Conservation (phyloP, 2,888 invertebrate genomes). For the Tetrapedia diversipes region DNA sequence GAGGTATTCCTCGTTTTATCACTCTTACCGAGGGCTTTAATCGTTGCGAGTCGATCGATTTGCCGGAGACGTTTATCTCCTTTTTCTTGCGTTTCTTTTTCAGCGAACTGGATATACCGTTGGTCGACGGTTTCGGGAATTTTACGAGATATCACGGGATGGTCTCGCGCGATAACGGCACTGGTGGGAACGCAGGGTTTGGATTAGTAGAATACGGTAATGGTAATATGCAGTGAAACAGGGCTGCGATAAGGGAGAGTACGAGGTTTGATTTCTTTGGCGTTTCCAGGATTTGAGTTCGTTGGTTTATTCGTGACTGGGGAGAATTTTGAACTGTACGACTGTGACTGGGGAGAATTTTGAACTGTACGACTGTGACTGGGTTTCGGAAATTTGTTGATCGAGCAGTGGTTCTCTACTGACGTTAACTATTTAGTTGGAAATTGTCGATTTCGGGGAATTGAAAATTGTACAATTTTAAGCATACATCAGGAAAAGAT, state of each 20-base stretch:
- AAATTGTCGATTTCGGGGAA: too few species aligned
- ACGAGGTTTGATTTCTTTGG: not conserved
- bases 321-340: not conserved
- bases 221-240: conserved; percentile 14
- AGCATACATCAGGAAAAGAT: too few species aligned
- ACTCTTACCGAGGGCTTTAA: conserved; percentile 66
- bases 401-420: too few species aligned
- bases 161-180: conserved; percentile 10
- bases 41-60: conserved; percentile 73
- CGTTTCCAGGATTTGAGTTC: too few species aligned
- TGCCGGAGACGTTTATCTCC: not conserved
- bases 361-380: not conserved
- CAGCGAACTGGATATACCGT: not conserved
- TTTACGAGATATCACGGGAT: conserved; percentile 6
- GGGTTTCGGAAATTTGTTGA: too few species aligned
- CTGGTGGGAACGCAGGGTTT: not conserved
- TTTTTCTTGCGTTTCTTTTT: not conserved
- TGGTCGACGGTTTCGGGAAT: not conserved
- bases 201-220: conserved; percentile 12
- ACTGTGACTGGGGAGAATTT: not conserved
- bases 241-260: not conserved
- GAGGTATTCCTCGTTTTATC: conserved; percentile 71
- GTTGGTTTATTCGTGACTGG: not conserved
- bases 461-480: too few species aligned
- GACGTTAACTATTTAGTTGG: too few species aligned